Conservation (phyloP, 64 coral and sea anemone genomes). For the Dendronephthya gigantea region DNA sequence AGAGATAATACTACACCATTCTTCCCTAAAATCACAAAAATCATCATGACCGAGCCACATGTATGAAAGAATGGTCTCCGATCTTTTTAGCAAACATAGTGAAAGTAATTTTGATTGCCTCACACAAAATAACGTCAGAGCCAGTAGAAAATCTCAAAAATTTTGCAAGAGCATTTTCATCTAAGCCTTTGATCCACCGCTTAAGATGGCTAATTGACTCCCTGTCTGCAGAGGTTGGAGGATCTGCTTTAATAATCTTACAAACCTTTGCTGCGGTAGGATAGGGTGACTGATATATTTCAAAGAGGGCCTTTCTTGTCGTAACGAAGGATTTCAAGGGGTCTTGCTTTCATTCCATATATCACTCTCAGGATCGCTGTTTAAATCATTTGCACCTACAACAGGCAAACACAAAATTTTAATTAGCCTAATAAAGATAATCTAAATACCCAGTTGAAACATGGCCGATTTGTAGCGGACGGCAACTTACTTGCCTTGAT, state of each 20-base stretch:
- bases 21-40: neutral
- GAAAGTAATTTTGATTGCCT: no score
- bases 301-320: neutral
- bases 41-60: neutral
- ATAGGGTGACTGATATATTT: neutral
- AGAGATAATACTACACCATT: neutral
- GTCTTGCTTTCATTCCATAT: no score
- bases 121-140: no score
- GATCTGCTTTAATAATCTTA: neutral
- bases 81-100: neutral
- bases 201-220: neutral
- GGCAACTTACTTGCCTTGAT: no score
- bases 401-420: no score
- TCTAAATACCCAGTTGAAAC: no score
- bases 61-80: neutral
- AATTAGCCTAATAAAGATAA: no score
- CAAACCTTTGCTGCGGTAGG: neutral
- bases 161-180: neutral
- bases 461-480: no score
- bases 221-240: neutral
- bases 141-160: neutral
- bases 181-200: neutral
- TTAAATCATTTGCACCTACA: no score
- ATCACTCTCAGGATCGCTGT: no score
- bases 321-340: neutral